Conservation (phyloP, 2,797 vertebrate species). For the Danionella dracula region DNA sequence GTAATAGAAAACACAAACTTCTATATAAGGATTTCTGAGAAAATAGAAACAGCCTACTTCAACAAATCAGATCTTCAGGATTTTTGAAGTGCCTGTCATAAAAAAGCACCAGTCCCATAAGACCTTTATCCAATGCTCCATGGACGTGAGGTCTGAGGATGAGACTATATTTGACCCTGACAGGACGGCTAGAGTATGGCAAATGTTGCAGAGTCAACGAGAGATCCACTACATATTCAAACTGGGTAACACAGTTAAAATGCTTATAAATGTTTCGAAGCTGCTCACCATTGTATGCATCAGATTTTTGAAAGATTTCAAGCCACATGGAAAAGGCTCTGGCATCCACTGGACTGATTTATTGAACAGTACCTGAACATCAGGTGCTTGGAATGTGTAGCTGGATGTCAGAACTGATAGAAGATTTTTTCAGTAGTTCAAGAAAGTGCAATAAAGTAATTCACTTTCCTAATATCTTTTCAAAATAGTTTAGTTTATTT, state of each 20-base stretch:
- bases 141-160: too few relatives aligned
- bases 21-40: too few relatives aligned
- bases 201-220: too few relatives aligned
- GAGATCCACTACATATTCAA: too few relatives aligned
- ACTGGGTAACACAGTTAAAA: neutral
- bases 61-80: too few relatives aligned
- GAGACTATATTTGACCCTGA: too few relatives aligned
- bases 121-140: too few relatives aligned
- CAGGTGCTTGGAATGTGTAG: constrained; percentile 2
- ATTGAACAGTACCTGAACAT: neutral
- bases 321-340: neutral
- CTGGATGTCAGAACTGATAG: neutral
- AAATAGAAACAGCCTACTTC: too few relatives aligned
- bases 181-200: too few relatives aligned
- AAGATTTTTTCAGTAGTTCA: neutral
- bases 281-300: neutral
- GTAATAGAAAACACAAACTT: too few relatives aligned
- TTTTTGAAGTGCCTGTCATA: too few relatives aligned
- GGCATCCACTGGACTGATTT: constrained; percentile 21
- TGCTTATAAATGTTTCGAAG: neutral
- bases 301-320: neutral
- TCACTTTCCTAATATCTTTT: neutral
- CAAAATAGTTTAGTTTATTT: neutral
- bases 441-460: neutral
- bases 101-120: too few relatives aligned